Conservation (phyloP, 1,140 invertebrate species). For the Epicauta chinensis region DNA sequence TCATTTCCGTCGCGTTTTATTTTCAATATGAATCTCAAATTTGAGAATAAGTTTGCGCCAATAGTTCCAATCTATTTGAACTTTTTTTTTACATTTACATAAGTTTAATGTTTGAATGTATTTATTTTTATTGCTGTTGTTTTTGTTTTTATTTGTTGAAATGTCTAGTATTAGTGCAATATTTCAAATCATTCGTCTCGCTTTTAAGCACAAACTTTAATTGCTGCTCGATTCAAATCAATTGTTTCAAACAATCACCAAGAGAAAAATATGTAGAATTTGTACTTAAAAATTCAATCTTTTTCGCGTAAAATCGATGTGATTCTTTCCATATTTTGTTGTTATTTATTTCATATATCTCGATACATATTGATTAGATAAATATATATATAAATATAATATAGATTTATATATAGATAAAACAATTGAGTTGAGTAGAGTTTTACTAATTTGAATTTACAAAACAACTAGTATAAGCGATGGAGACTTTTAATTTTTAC, state of each 20-base stretch:
- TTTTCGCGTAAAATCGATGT: no score
- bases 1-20: no score
- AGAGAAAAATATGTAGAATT: background rate
- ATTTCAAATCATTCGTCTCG: background rate
- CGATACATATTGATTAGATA: no score
- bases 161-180: background rate
- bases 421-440: constrained; percentile 8
- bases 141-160: constrained; percentile 1
- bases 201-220: background rate
- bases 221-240: constrained; percentile 10
- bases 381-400: no score
- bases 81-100: no score
- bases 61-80: constrained; percentile 4
- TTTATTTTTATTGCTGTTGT: background rate
- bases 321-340: no score
- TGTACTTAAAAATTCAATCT: background rate
- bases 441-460: constrained; percentile 3
- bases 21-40: no score
- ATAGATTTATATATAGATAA: no score
- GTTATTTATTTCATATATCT: no score
- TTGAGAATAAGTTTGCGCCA: no score
- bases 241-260: background rate
- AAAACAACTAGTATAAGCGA: constrained; percentile 24
- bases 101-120: background rate
- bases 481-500: constrained; percentile 30